Base-by-base conservation (phyloP, 2,797 vertebrate genomes). In the Craterocephalus amniculus region DNA sequence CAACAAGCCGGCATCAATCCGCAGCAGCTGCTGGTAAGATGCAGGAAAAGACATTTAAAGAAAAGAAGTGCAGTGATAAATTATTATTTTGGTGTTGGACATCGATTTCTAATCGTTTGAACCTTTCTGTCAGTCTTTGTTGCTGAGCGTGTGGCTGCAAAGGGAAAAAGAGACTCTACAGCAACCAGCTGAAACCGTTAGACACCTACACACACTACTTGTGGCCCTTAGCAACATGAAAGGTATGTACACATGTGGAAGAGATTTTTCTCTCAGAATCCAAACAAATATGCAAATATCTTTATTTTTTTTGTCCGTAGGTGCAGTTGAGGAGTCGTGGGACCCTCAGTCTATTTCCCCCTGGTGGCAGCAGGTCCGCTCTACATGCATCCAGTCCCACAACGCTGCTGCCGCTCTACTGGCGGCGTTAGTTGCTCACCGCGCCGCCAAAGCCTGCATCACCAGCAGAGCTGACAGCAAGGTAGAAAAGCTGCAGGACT, bases 311-410 rank as follows among this genome's bases (percentile, higher is more conserved):
- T 11, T n/a, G n/a, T 4, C 64, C n/a, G 0, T 67, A 98, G 97
- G 96, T 16, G 96, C 96, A 0, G 92, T 97, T 2, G 96, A 98
- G 0, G 96, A 96, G 69, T 93, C 95, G 0, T 99, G 97, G 97
- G 97, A 99, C 67, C 88, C 95, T 0, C 97, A 98, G 92, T 95
- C 95, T 0, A 89, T 99, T 79, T 98, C 96, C 32, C 97, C 97
- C 1, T 99, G 97, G 97, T 99, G 98, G 98, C 97, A 98, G 87
- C 96, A 97, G 57, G 96, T 98, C 85, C 96, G 97, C 24, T 86
- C 79, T 1, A 94, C 95, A 1, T 99, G 97, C 16, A 58, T 96
- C 13, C 97, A 97, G 86, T 96, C 98, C 0, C 95, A 97, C 62
- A 96, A 92, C 4, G 93, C 95, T 0, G 97, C 95, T 0, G 96